A percentile compares a stretch with the other conserved stretches of the same genome.
phyloP scores from a whole-genome alignment of 2,888 invertebrate species.

The Chrysolina americana region DNA sequence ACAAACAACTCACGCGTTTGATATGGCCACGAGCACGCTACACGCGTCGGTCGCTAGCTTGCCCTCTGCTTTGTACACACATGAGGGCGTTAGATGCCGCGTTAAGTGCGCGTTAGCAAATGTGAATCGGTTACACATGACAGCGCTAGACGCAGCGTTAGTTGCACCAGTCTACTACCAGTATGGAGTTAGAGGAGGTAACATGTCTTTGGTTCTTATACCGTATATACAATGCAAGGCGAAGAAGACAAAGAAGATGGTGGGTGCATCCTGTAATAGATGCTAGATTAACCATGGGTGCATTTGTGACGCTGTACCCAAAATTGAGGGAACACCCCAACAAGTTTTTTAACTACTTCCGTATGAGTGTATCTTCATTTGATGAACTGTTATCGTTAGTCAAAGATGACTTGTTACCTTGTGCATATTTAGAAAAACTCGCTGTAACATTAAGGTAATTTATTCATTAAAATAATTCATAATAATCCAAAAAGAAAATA shows the following conservation, averaged over 20 bases:
- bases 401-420: slow-evolving; percentile 7
- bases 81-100: not conserved
- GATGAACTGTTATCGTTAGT: slow-evolving; percentile 10
- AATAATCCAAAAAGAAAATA: not conserved
- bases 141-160: not conserved
- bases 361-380: slow-evolving; percentile 13
- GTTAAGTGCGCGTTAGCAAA: not conserved
- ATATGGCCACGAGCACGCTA: too few relatives aligned
- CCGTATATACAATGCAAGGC: too few relatives aligned
- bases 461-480: slow-evolving; percentile 1
- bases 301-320: too few relatives aligned
- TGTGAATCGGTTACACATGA: not conserved
- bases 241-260: too few relatives aligned
- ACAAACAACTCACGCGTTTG: too few relatives aligned
- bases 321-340: slow-evolving; percentile 1
- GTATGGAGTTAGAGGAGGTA: not conserved
- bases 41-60: too few relatives aligned
- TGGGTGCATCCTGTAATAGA: too few relatives aligned
- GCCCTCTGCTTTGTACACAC: not conserved
- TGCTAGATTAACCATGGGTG: too few relatives aligned
- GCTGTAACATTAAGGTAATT: slow-evolving; percentile 6
- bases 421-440: not conserved
- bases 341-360: slow-evolving; percentile 18
- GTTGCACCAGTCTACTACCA: not conserved
- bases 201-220: too few relatives aligned